Evolutionary conservation across 2,113 vertebrate genomes (phyloP).

Genomic region (Albula goreensis): DNA sequence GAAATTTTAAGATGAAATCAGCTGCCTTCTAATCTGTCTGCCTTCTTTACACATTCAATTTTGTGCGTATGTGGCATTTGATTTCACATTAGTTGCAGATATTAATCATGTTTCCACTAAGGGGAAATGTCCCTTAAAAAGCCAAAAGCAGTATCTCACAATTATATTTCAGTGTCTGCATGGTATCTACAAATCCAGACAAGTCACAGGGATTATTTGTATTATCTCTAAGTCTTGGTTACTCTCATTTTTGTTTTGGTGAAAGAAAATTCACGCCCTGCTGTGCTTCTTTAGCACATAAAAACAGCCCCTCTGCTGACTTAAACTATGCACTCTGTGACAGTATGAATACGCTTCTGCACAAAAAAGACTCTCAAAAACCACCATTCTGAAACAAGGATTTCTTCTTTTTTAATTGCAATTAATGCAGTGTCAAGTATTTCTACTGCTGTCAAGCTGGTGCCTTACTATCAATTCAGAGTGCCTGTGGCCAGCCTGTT

Average conservation of each 20-base stretch:
- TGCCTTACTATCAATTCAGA: slow-evolving; percentile 37
- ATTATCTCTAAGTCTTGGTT: slow-evolving; percentile 41
- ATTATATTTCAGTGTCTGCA: slow-evolving; percentile 21
- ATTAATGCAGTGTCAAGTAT: slow-evolving; percentile 19
- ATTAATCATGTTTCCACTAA: slow-evolving; percentile 40
- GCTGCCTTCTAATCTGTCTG: slow-evolving; percentile 29
- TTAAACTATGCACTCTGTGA: background rate
- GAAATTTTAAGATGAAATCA: slow-evolving; percentile 19
- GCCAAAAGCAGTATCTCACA: slow-evolving; percentile 12
- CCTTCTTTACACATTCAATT: slow-evolving; percentile 36
- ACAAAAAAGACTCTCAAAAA: background rate
- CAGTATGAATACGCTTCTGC: background rate
- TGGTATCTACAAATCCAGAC: slow-evolving; percentile 42
- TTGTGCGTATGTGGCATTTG: slow-evolving; percentile 38
- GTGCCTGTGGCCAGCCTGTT: slow-evolving; percentile 12
- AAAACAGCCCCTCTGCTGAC: slow-evolving; percentile 1
- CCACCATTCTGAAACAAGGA: background rate
- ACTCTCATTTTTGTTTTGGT: slow-evolving; percentile 38
- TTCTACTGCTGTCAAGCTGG: slow-evolving; percentile 25
- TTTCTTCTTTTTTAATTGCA: background rate
- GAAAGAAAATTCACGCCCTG: slow-evolving; percentile 31
- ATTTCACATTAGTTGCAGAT: slow-evolving; percentile 40
- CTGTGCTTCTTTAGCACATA: slow-evolving; percentile 26
- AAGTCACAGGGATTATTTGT: slow-evolving; percentile 36
- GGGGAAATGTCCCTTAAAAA: slow-evolving; percentile 32